These are phyloP conservation scores for human DNA, from an alignment of 2,113 vertebrate species.

Conservation along the genomic window DNA sequence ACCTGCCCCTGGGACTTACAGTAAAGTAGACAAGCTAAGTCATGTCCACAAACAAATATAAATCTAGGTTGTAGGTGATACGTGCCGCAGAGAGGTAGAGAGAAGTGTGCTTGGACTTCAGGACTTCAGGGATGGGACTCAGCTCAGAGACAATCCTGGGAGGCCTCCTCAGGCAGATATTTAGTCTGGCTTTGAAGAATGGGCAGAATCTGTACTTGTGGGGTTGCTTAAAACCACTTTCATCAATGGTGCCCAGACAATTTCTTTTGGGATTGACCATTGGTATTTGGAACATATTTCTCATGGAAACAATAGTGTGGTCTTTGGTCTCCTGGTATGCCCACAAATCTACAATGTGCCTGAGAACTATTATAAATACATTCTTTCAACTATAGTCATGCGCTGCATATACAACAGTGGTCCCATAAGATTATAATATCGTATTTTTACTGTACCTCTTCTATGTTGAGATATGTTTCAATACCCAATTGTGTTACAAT, in stretches of 20 bases:
- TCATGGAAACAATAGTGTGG: neutral
- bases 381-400: neutral
- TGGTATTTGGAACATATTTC: neutral
- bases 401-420: neutral
- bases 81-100: neutral
- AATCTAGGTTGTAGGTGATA: neutral
- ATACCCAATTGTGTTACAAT: neutral
- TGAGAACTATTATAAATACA: neutral
- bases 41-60: neutral
- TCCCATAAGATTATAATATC: neutral
- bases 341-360: neutral
- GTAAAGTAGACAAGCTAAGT: constrained; percentile 9
- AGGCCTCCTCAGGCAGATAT: neutral
- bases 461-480: neutral
- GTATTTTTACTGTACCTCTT: neutral
- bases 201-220: neutral
- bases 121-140: neutral
- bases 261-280: neutral
- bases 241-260: neutral
- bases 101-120: neutral
- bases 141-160: neutral
- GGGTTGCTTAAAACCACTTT: neutral
- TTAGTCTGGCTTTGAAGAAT: neutral
- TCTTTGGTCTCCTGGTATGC: neutral
- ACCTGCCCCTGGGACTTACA: neutral